Conservation (phyloP, 2,797 vertebrate genomes). For the Pantherophis alleghaniensis region DNA sequence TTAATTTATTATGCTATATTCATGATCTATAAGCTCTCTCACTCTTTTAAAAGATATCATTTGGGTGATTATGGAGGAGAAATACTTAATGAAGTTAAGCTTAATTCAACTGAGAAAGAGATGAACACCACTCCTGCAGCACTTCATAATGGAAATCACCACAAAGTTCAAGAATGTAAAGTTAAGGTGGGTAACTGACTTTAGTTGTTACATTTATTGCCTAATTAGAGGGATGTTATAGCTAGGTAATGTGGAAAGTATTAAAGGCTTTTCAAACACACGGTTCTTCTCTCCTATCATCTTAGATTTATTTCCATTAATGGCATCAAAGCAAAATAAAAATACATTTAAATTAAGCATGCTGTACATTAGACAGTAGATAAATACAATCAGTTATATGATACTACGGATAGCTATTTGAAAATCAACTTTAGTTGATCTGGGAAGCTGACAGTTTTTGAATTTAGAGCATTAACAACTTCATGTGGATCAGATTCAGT, state of each 20-base stretch:
- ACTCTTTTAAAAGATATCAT: slow-evolving; percentile 77
- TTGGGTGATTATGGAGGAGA: slow-evolving; percentile 90
- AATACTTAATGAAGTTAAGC: slow-evolving; percentile 85
- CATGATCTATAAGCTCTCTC: background rate
- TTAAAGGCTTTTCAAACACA: background rate
- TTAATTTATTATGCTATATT: background rate
- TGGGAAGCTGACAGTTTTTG: background rate
- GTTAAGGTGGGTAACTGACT: slow-evolving; percentile 83
- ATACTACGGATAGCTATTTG: background rate
- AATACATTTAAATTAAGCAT: background rate
- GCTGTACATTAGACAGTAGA: background rate
- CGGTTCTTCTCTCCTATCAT: background rate
- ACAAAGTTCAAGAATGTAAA: slow-evolving; percentile 85
- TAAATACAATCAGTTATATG: background rate
- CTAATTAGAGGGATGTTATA: background rate
- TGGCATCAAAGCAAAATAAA: background rate
- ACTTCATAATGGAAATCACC: slow-evolving; percentile 83
- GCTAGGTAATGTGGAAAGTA: background rate
- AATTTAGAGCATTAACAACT: background rate
- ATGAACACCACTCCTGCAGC: slow-evolving; percentile 74
- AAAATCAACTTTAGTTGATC: background rate
- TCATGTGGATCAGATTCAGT: background rate
- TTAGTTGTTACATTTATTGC: background rate
- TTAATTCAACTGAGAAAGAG: slow-evolving; percentile 83
- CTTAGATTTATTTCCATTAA: background rate